Evolutionary conservation across 2,797 vertebrate genomes (phyloP), one percentile per base, ranked within the genome.

Genomic region (Silurus aristotelis): DNA sequence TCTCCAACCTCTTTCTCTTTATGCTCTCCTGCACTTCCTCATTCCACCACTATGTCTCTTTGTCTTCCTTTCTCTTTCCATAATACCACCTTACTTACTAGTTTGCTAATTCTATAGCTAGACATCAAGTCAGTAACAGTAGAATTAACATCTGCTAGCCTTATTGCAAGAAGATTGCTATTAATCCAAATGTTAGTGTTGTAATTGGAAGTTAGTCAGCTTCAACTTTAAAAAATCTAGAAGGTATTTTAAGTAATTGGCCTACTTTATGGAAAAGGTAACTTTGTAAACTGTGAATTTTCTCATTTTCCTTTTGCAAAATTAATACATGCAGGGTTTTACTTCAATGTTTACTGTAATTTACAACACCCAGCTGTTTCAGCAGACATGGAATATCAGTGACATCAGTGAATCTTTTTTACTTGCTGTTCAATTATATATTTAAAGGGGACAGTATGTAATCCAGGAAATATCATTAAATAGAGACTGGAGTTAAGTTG

Each of bases 401-500:
- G 22, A 67, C 46, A 25, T 19, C 38, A 13, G 38, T 67, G n/a
- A 68, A 55, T 27, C 25, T 70, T 67, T 67, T 52, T 64, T 67
- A 81, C 83, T 83, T 88, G 90, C 90, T 93, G 90, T 91, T 95
- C 92, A 93, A 94, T 95, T 92, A 94, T 38, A 38, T 38, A 38
- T 38, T 94, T 90, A 91, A 94, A 91, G 88, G 91, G 86, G 83
- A 85, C 58, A 89, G 89, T 84, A 84, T 80, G 63, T 79, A 91
- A 91, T 94, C 90, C 92, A 92, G 89, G 85, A 88, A 92, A 94
- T 93, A 94, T 94, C 92, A 93, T 92, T 95, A 93, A 87, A 89
- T 48, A 87, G 86, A 82, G 89, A 89, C 66, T 77, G 89, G 81
- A 88, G 87, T 90, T 90, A 73, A 85, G 90, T 91, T 89, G 75